Percentiles rank a stretch among this genome's conserved stretches.
Conservation (phyloP, 2,888 invertebrate genomes). For the Conomelus anceps region DNA sequence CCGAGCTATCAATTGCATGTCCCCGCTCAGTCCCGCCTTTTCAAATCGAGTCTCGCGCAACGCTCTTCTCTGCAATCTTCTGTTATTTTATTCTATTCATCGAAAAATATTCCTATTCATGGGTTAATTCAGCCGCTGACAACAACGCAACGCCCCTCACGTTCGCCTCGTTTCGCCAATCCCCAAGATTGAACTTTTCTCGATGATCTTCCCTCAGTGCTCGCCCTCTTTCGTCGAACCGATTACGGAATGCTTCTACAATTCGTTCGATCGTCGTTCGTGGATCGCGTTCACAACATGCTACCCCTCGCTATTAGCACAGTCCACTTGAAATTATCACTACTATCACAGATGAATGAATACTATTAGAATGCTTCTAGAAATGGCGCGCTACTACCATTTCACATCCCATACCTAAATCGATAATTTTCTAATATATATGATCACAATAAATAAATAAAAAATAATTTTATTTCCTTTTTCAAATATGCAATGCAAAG, state of each 20-base stretch:
- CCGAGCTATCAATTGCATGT: not conserved
- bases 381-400: too few relatives aligned
- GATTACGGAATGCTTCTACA: not conserved
- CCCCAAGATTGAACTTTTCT: not conserved
- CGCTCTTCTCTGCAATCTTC: not conserved
- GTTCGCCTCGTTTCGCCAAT: not conserved
- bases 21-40: not conserved
- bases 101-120: not conserved
- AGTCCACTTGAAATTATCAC: not conserved
- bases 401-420: too few relatives aligned
- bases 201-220: not conserved
- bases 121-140: not conserved
- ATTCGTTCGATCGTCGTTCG: not conserved
- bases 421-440: too few relatives aligned
- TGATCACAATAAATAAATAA: too few relatives aligned
- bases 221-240: not conserved
- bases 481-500: too few relatives aligned
- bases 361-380: too few relatives aligned
- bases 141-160: not conserved
- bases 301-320: not conserved
- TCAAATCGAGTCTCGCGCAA: not conserved
- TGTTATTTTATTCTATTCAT: not conserved
- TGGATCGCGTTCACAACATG: not conserved
- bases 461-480: too few relatives aligned
- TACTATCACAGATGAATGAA: not conserved